Conservation (phyloP, 2,888 invertebrate genomes). For the Brassicogethes aeneus region DNA sequence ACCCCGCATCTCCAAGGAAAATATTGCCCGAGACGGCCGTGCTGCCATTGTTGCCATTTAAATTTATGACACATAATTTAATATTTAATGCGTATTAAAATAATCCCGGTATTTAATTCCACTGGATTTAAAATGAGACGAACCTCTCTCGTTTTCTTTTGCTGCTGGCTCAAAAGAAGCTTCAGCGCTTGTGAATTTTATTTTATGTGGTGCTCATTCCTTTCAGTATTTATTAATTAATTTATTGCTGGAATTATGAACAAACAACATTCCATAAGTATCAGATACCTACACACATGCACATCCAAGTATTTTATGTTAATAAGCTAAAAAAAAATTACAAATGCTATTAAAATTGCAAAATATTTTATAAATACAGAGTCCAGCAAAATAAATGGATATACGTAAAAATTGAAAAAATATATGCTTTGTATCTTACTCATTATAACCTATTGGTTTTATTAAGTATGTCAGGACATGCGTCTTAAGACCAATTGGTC, state of each 20-base stretch:
- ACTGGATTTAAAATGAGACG: conserved; percentile 15
- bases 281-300: not conserved
- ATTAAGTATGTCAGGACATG: no score
- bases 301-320: no score
- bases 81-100: conserved; percentile 27
- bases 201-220: not conserved
- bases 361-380: no score
- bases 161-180: not conserved
- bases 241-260: not conserved
- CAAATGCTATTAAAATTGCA: no score
- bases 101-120: conserved; percentile 20
- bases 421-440: no score
- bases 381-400: no score
- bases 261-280: not conserved
- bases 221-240: not conserved
- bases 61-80: conserved; percentile 29
- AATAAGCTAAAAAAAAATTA: no score
- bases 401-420: no score
- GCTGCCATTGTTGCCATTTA: conserved; percentile 23
- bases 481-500: no score
- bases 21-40: conserved; percentile 14
- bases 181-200: not conserved
- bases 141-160: not conserved
- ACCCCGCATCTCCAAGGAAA: conserved; percentile 18
- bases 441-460: no score